A percentile compares a stretch with the other conserved stretches of the same genome.
Evolutionary conservation across 2,113 vertebrate species (phyloP).

Genomic region (Colius striatus): DNA sequence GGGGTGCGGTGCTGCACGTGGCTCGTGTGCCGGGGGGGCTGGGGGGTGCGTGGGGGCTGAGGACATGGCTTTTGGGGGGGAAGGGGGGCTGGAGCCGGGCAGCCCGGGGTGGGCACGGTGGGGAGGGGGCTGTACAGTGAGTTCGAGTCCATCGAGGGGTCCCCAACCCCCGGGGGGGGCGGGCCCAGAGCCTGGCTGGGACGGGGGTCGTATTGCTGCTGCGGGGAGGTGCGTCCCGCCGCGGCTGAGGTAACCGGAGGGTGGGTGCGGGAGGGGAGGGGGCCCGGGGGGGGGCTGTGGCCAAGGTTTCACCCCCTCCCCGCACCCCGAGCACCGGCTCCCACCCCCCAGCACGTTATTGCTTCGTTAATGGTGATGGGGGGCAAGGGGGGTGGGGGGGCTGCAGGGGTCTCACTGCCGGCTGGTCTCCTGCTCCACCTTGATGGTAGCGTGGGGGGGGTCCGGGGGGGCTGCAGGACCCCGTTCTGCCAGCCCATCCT

Average conservation of each 20-base stretch:
- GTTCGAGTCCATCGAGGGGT: background rate
- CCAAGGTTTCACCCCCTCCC: background rate
- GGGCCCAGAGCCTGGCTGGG: background rate
- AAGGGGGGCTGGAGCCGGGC: background rate
- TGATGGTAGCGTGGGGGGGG: conserved; percentile 81
- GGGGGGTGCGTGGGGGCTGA: too few species aligned
- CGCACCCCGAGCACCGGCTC: background rate
- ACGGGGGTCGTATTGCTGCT: conserved; percentile 21
- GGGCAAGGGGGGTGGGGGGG: background rate
- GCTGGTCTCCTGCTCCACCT: conserved; percentile 85
- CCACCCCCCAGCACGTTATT: conserved; percentile 35
- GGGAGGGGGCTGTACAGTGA: background rate
- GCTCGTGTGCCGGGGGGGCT: background rate
- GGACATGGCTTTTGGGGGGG: too few species aligned
- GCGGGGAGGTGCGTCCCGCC: background rate
- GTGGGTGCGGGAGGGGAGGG: background rate
- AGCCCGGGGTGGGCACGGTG: background rate
- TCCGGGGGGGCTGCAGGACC: conserved; percentile 73
- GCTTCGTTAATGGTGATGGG: conserved; percentile 27
- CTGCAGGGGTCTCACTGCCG: conserved; percentile 75
- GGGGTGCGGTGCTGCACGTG: background rate
- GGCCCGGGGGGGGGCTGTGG: background rate
- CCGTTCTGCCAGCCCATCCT: conserved; percentile 82
- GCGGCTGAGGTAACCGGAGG: conserved; percentile 27
- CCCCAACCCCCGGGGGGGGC: background rate